Evolutionary conservation across 2,888 invertebrate genomes (phyloP), one percentile per base, ranked within the genome.

Genomic region (Lasioglossum lativentre): DNA sequence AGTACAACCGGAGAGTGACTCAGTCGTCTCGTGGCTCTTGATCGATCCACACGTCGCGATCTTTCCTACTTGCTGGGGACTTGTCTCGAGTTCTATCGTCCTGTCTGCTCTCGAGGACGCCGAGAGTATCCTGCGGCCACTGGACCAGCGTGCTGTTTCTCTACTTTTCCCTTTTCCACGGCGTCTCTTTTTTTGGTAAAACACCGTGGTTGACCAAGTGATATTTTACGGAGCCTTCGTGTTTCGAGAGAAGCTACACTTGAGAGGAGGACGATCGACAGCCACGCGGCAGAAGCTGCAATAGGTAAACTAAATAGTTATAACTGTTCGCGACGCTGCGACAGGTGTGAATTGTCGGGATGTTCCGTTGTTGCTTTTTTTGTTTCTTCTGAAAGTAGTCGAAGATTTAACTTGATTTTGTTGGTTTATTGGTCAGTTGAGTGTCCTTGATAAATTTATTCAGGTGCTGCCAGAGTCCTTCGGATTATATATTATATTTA

Each of bases 1-100:
- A 78, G 52, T 47, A 34, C 14, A 66, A 68, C 72, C 66, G 74
- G 73, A 71, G 34, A 47, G 34, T 72, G 71, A 82, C 66, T 86
- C 86, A 86, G 86, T 86, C 86, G 86, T 42, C 75, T 78, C 80
- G 75, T 68, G 59, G 71, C 86, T 78, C 83, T 83, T 75, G 83
- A 80, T 83, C 86, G 75, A 80, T 83, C 12, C 80, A 34, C 19
- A 78, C 78, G 72, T 56, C 34, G 59, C 63, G 84, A 40, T 70
- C 66, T 19, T 66, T 34, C 63, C 30, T 30, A 19, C 66, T 66
- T 1, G 27, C 19, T 34, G 6, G 34, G 63, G 8, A 12, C 30
- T 8, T 19, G 34, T 30, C 1, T 6, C 52, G 52, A 52, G 23
- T 52, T 52, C 3, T n/a, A n/a, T n/a, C 52, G n/a, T 34, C 34